phyloP scores from a whole-genome alignment of 2,888 invertebrate genomes.

The Ametastegia equiseti region DNA sequence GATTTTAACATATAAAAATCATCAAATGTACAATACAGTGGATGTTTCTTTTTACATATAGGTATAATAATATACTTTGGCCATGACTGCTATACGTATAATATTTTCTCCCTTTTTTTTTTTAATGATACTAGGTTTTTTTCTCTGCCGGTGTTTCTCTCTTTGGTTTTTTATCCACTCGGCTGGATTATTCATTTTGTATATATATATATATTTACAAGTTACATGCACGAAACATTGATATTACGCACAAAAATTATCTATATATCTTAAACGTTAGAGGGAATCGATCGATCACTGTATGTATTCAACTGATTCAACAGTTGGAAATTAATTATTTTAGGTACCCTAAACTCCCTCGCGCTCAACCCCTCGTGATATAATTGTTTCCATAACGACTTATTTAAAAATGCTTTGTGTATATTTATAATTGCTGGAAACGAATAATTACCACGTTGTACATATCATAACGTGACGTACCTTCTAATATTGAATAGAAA shows the following conservation, averaged over 20 bases:
- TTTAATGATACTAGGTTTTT: no score
- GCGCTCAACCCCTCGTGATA: no score
- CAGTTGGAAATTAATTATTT: no score
- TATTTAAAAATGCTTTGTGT: not conserved
- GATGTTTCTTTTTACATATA: not conserved
- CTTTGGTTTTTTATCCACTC: not conserved
- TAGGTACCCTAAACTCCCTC: no score
- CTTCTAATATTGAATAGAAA: not conserved
- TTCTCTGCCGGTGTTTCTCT: not conserved
- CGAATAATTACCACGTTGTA: not conserved
- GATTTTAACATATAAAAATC: conserved; percentile 17
- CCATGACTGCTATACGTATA: conserved; percentile 15
- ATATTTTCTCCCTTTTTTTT: not conserved
- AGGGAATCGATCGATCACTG: no score
- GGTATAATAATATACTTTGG: conserved; percentile 4
- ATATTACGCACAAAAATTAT: conserved; percentile 3
- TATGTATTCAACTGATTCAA: no score
- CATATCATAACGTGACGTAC: no score
- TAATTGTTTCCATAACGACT: not conserved
- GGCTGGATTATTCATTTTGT: not conserved
- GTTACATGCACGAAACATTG: conserved; percentile 23
- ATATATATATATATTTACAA: conserved; percentile 9
- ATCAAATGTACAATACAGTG: not conserved
- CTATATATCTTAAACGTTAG: conserved; percentile 1
- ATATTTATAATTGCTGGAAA: not conserved